Conservation (phyloP, 2,113 vertebrate species). For the Caretta caretta region DNA sequence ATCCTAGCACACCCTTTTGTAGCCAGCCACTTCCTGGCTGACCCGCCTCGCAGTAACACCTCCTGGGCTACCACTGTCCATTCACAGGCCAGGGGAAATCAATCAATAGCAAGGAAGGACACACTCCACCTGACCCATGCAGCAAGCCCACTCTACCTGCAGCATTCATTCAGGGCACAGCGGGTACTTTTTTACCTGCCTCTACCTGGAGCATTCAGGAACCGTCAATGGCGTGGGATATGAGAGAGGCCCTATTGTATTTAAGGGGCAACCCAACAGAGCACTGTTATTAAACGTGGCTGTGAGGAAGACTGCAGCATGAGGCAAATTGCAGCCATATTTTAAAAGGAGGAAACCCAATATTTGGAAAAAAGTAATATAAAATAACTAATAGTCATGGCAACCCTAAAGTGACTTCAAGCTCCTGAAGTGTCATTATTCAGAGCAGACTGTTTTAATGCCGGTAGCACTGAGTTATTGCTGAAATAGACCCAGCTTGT, state of each 20-base stretch:
- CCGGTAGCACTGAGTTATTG: neutral
- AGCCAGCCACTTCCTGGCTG: neutral
- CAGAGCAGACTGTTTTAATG: neutral
- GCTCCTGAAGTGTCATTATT: neutral
- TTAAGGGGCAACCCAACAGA: neutral
- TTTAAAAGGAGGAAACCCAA: neutral
- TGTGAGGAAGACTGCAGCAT: rapidly evolving
- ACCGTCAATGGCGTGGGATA: neutral
- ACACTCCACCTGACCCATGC: neutral
- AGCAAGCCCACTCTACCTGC: neutral
- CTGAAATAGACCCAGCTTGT: neutral
- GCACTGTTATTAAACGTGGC: neutral
- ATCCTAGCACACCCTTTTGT: rapidly evolving
- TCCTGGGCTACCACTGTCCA: neutral
- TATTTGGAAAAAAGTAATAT: too few species aligned
- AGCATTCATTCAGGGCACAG: rapidly evolving
- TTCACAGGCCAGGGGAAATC: neutral
- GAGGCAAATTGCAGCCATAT: neutral
- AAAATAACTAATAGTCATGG: neutral
- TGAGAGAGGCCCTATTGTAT: too few species aligned
- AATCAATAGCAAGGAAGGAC: neutral
- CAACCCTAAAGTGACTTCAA: neutral
- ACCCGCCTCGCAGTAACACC: rapidly evolving
- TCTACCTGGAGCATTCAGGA: neutral
- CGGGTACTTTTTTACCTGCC: neutral